Conservation (phyloP, 2,113 vertebrate genomes). For the Zosterops borbonicus region DNA sequence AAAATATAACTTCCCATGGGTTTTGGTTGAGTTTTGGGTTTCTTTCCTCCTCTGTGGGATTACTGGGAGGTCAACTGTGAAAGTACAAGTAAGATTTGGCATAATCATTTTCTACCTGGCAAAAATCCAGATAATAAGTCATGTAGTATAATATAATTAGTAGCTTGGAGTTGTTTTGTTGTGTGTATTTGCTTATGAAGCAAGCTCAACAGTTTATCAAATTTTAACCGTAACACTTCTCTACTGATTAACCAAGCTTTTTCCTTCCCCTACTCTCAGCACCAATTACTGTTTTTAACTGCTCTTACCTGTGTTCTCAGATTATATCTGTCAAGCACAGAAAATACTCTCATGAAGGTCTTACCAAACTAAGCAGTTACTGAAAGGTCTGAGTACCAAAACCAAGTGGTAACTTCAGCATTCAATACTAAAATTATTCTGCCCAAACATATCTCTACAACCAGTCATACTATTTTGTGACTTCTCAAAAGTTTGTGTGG, state of each 20-base stretch:
- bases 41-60: background rate
- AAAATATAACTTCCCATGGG: background rate
- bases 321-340: background rate
- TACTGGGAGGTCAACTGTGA: slow-evolving; percentile 38
- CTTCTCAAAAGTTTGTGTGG: background rate
- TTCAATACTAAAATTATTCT: background rate
- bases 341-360: background rate
- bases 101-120: slow-evolving; percentile 35
- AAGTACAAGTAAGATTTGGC: slow-evolving; percentile 39
- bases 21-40: background rate
- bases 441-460: background rate
- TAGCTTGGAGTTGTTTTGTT: background rate
- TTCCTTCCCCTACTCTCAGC: background rate
- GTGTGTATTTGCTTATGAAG: background rate
- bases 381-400: background rate
- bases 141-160: background rate
- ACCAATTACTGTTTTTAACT: background rate
- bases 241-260: slow-evolving; percentile 23
- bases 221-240: background rate
- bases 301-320: background rate
- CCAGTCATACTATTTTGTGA: background rate
- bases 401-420: background rate
- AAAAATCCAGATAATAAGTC: background rate
- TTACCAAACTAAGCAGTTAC: background rate
- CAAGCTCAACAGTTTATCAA: background rate